Conservation (phyloP, 37 sponge, comb jelly and placozoan genomes). For the Spongilla lacustris region DNA sequence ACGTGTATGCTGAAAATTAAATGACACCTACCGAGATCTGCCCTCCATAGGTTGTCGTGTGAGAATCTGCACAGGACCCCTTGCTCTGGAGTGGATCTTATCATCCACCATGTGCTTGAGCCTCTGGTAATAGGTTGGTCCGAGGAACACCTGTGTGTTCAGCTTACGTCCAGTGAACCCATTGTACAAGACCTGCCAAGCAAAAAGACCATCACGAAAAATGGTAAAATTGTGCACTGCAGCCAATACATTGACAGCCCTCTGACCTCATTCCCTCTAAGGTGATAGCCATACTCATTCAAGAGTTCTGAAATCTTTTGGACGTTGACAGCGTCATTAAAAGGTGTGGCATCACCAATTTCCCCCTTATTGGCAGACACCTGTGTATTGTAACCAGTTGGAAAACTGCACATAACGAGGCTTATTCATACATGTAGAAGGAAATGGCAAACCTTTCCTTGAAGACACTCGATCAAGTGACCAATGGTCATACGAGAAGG, state of each 20-base stretch:
- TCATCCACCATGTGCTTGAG: conserved; percentile 99
- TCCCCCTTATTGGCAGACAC: conserved; percentile 99
- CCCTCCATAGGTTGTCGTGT: conserved; percentile 99
- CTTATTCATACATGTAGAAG: not conserved
- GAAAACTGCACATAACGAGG: not conserved
- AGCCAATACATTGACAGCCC: no score
- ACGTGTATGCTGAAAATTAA: no score
- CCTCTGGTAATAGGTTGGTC: conserved; percentile 99
- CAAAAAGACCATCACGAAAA: not conserved
- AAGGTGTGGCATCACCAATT: conserved; percentile 99
- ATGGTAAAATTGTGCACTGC: no score
- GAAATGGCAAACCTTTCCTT: conserved; percentile 80
- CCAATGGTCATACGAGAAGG: conserved; percentile 99
- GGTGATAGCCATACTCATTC: conserved; percentile 93
- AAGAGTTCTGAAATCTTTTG: conserved; percentile 98
- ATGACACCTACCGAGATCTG: conserved; percentile 88
- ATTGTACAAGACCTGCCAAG: conserved; percentile 88
- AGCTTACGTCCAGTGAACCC: conserved; percentile 99
- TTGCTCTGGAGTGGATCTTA: conserved; percentile 98
- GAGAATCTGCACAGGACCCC: conserved; percentile 96
- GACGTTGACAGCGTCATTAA: conserved; percentile 98
- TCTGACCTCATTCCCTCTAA: conserved; percentile 98
- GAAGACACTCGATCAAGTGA: conserved; percentile 98
- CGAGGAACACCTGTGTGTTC: conserved; percentile 98
- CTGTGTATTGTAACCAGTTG: conserved; percentile 18